Conservation (phyloP, 1,140 invertebrate genomes). For the Drosophila cardini region DNA sequence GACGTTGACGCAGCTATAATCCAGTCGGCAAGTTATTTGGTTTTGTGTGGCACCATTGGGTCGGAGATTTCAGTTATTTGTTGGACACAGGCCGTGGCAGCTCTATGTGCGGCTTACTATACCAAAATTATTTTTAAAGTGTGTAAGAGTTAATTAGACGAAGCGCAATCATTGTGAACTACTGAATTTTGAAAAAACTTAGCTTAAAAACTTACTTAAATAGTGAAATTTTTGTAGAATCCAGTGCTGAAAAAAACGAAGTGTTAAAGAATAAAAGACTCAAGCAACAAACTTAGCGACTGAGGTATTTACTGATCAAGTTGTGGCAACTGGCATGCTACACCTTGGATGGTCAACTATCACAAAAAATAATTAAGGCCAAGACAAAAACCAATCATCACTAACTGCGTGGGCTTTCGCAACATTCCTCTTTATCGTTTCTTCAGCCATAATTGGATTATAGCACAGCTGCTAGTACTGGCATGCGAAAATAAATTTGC, state of each 20-base stretch:
- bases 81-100: conserved; percentile 75
- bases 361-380: conserved; percentile 62
- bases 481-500: conserved; percentile 53
- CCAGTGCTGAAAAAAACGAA: conserved; percentile 11
- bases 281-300: conserved; percentile 49
- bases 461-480: conserved; percentile 49
- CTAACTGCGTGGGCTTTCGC: conserved; percentile 54
- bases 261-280: conserved; percentile 53
- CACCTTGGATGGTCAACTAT: conserved; percentile 27
- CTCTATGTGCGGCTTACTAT: conserved; percentile 66
- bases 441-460: conserved; percentile 66
- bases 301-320: conserved; percentile 9
- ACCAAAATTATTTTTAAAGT: conserved; percentile 23
- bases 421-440: conserved; percentile 37
- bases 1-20: conserved; percentile 18
- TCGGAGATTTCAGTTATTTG: conserved; percentile 77
- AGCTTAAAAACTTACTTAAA: background rate
- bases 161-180: conserved; percentile 20
- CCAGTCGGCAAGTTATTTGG: conserved; percentile 66
- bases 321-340: conserved; percentile 23
- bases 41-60: conserved; percentile 80
- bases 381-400: conserved; percentile 37
- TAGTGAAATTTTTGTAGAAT: background rate
- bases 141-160: conserved; percentile 5
- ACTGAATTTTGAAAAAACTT: background rate